Base-by-base conservation (phyloP, 2,797 vertebrate species). In the Pelodytes ibericus region DNA sequence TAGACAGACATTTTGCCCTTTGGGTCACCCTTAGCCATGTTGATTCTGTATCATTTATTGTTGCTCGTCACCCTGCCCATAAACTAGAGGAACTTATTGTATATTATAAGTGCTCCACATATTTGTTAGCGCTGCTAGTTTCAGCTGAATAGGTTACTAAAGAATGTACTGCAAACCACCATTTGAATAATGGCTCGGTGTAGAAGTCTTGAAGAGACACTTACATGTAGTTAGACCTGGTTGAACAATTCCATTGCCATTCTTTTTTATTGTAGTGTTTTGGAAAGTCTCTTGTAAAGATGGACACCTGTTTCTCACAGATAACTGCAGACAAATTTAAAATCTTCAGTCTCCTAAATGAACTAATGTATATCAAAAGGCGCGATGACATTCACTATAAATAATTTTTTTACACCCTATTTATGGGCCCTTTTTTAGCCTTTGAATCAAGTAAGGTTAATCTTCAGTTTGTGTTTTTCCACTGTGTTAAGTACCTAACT, bases 341-440 rank as follows among this genome's bases (percentile, higher is more conserved):
- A 86, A 25, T 72, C 80, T 86, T 87, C 86, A 84, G 70, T 74
- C 79, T 63, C 60, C 81, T 87, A 88, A 90, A 89, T 89, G 88
- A 85, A 83, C 88, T 92, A 91, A 93, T 90, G 93, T 95, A 94
- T 95, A 95, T 95, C 93, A 96, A 95, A 95, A 93, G 85, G 81
- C 88, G 69, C 76, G 84, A 90, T 90, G 83, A 89, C 88, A 89
- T 91, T 89, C 87, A 90, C 90, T 90, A 90, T 91, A 86, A 91
- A 90, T 91, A 3, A 24, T 22, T 91, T 89, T 89, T 91, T 91
- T 89, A 88, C 81, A 83, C 83, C 87, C 93, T 93, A 85, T 89
- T 29, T 88, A 87, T 59, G 76, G 86, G 85, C 85, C 81, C 86
- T 88, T 87, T 86, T 87, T 91, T 90, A 90, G 88, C 87, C 87